Evolutionary conservation across 1,140 invertebrate species (phyloP).

Genomic region (Gryon sp.): DNA sequence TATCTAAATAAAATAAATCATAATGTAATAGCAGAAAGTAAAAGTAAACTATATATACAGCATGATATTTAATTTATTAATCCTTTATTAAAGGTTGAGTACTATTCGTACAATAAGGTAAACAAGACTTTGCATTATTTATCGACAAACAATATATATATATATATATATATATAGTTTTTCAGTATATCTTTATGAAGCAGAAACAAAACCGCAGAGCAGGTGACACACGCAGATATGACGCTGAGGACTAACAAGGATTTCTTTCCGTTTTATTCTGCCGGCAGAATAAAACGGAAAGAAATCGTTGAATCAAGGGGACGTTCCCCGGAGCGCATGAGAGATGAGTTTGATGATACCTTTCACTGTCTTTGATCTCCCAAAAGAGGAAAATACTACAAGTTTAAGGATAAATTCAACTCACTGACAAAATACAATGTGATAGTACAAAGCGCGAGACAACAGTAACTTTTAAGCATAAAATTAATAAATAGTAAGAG

Average conservation of each 20-base stretch:
- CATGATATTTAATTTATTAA: too few relatives aligned
- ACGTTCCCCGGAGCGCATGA: constrained; percentile 29
- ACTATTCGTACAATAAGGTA: too few relatives aligned
- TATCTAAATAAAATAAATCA: too few relatives aligned
- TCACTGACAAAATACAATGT: constrained; percentile 45
- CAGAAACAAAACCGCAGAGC: constrained; percentile 6
- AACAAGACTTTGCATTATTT: too few relatives aligned
- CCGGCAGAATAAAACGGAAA: constrained; percentile 22
- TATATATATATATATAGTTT: too few relatives aligned
- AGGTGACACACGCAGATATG: constrained; percentile 41
- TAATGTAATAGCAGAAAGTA: too few relatives aligned
- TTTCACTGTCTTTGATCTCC: constrained; percentile 55
- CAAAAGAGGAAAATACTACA: constrained; percentile 53
- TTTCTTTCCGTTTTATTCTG: constrained; percentile 34
- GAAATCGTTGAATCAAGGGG: constrained; percentile 53
- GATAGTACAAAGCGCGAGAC: constrained; percentile 42
- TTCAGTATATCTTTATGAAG: constrained; percentile 21
- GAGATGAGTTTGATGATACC: constrained; percentile 46
- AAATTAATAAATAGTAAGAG: constrained; percentile 59
- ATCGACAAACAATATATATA: too few relatives aligned
- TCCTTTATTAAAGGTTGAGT: too few relatives aligned
- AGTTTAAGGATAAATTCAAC: constrained; percentile 50
- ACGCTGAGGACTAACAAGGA: constrained; percentile 44
- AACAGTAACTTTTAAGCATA: constrained; percentile 53
- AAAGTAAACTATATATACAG: too few relatives aligned